Conservation (phyloP, 2,888 invertebrate genomes). For the Charanyca ferruginea region DNA sequence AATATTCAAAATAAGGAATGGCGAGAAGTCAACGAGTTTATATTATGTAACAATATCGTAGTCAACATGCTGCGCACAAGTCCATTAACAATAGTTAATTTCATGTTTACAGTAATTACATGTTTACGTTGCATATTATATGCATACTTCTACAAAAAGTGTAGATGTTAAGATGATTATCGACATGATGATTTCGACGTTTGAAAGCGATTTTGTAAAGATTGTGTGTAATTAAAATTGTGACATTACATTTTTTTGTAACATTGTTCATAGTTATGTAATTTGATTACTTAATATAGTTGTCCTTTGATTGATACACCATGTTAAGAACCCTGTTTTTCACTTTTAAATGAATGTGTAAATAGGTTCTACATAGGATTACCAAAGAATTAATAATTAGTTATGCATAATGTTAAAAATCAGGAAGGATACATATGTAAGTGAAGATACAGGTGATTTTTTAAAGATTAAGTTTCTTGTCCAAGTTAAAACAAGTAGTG, state of each 20-base stretch:
- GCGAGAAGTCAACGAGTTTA: slow-evolving; percentile 67
- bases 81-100: slow-evolving; percentile 54
- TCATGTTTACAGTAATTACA: slow-evolving; percentile 18
- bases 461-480: not conserved
- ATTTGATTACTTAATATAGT: slow-evolving; percentile 22
- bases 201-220: slow-evolving; percentile 18
- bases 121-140: too few relatives aligned
- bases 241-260: slow-evolving; percentile 25
- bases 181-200: slow-evolving; percentile 60
- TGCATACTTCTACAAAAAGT: slow-evolving; percentile 30
- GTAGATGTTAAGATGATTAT: slow-evolving; percentile 18
- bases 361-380: slow-evolving; percentile 33
- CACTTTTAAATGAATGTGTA: slow-evolving; percentile 41
- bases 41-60: slow-evolving; percentile 52
- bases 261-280: slow-evolving; percentile 9
- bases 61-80: slow-evolving; percentile 26
- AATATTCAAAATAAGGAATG: slow-evolving; percentile 78
- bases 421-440: not conserved
- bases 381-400: slow-evolving; percentile 5
- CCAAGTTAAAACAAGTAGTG: slow-evolving; percentile 3
- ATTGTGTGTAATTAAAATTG: slow-evolving; percentile 14
- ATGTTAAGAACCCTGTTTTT: slow-evolving; percentile 57
- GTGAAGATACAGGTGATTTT: slow-evolving; percentile 6
- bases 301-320: slow-evolving; percentile 32
- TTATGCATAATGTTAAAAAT: slow-evolving; percentile 11